Evolutionary conservation across 2,113 vertebrate genomes (phyloP).

Genomic region (Xiphophorus hellerii): DNA sequence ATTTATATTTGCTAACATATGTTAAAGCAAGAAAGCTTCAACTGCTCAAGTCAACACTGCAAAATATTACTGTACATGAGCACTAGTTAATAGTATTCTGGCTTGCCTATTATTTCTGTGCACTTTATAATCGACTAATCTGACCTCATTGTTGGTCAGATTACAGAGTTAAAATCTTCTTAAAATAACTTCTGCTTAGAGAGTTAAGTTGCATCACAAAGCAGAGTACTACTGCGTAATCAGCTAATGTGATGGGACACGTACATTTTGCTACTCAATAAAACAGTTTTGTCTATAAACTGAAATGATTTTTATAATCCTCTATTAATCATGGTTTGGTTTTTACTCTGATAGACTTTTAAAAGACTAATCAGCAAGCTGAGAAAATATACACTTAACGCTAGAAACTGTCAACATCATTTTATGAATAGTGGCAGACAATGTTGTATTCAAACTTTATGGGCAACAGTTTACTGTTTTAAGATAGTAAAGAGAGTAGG

Average conservation of each 20-base stretch:
- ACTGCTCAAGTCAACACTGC: background rate
- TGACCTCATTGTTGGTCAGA: constrained; percentile 36
- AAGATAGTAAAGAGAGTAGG: too few relatives aligned
- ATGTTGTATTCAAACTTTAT: background rate
- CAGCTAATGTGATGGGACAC: too few relatives aligned
- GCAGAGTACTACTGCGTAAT: too few relatives aligned
- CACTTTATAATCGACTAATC: constrained; percentile 22
- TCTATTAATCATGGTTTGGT: too few relatives aligned
- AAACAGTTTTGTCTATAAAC: too few relatives aligned
- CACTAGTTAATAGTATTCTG: background rate
- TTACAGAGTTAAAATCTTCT: constrained; percentile 20
- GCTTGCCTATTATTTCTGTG: background rate
- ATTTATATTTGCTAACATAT: too few relatives aligned
- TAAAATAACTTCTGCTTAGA: background rate
- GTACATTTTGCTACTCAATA: too few relatives aligned
- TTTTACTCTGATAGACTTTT: too few relatives aligned
- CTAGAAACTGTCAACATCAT: background rate
- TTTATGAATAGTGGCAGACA: background rate
- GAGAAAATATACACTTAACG: background rate
- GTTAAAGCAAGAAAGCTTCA: too few relatives aligned
- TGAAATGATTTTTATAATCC: too few relatives aligned
- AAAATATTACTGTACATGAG: background rate
- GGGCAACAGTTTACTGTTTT: too few relatives aligned
- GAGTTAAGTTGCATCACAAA: background rate
- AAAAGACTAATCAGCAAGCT: too few relatives aligned